These are phyloP conservation scores for Poecilia gillii DNA, from an alignment of 2,797 vertebrate species.

Conservation along the genomic window DNA sequence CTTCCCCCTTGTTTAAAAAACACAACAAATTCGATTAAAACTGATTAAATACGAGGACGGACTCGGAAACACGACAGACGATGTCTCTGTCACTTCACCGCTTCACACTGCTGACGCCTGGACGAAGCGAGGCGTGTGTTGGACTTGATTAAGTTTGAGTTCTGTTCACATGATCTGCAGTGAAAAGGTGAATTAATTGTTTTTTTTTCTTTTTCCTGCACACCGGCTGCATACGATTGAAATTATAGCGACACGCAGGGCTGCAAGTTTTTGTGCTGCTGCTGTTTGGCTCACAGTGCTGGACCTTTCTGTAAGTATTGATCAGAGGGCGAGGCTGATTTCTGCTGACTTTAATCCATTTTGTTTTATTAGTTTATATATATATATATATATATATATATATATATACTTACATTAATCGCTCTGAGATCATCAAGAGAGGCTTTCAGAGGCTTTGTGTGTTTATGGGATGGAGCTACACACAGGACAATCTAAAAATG, in stretches of 20 bases:
- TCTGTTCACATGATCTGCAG: slow-evolving; percentile 21
- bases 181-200: slow-evolving; percentile 20
- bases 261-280: slow-evolving; percentile 29
- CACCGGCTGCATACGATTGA: slow-evolving; percentile 10
- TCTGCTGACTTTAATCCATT: slow-evolving; percentile 19
- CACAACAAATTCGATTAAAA: too few relatives aligned
- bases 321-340: slow-evolving; percentile 16
- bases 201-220: too few relatives aligned
- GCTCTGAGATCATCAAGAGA: slow-evolving; percentile 10
- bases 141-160: background rate
- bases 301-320: slow-evolving; percentile 16
- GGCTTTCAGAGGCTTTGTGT: slow-evolving; percentile 9
- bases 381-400: background rate
- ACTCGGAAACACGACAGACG: background rate
- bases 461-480: slow-evolving; percentile 38
- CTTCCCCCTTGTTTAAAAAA: background rate
- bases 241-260: slow-evolving; percentile 14
- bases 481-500: slow-evolving; percentile 18
- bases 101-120: slow-evolving; percentile 20
- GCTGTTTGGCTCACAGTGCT: slow-evolving; percentile 15
- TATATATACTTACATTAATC: slow-evolving; percentile 12
- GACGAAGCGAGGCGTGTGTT: slow-evolving; percentile 17
- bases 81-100: slow-evolving; percentile 18
- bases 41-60: background rate
- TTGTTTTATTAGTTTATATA: slow-evolving; percentile 10